phyloP scores from a whole-genome alignment of 2,888 invertebrate genomes.

The Barypeithes pellucidus region DNA sequence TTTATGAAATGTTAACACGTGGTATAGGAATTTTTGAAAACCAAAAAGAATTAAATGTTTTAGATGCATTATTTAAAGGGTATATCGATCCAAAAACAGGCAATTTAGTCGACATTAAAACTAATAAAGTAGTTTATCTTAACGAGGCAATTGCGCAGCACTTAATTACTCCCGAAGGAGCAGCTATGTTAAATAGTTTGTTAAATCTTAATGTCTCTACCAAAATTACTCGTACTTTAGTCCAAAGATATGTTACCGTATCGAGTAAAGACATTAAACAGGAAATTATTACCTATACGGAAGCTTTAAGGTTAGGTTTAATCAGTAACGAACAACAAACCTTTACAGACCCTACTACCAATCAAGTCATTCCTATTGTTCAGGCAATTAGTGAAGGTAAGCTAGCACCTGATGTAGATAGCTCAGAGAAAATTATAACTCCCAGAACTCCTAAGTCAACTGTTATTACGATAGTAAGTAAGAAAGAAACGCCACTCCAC shows the following conservation, averaged over 20 bases:
- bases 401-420: slow-evolving; percentile 75
- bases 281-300: slow-evolving; percentile 81
- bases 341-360: slow-evolving; percentile 84
- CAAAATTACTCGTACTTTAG: slow-evolving; percentile 89
- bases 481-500: slow-evolving; percentile 56
- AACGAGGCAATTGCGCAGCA: slow-evolving; percentile 90
- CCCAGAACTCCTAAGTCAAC: slow-evolving; percentile 60
- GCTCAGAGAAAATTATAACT: slow-evolving; percentile 61
- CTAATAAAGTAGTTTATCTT: slow-evolving; percentile 82
- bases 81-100: slow-evolving; percentile 92
- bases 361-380: slow-evolving; percentile 81
- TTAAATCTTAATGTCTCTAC: slow-evolving; percentile 91
- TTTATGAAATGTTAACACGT: slow-evolving; percentile 88
- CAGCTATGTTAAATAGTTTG: slow-evolving; percentile 87
- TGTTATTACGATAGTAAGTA: slow-evolving; percentile 58
- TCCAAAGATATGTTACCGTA: slow-evolving; percentile 86
- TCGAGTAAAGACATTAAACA: slow-evolving; percentile 77
- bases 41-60: slow-evolving; percentile 84
- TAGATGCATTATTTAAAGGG: slow-evolving; percentile 90
- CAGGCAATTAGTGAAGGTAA: slow-evolving; percentile 85
- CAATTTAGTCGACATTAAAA: slow-evolving; percentile 84
- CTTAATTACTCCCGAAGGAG: slow-evolving; percentile 90
- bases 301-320: slow-evolving; percentile 84
- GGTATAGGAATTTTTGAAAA: slow-evolving; percentile 87
- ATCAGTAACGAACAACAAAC: slow-evolving; percentile 86